These are phyloP conservation scores for Diarsia mendica DNA, from an alignment of 2,888 invertebrate genomes.

Conservation along the genomic window DNA sequence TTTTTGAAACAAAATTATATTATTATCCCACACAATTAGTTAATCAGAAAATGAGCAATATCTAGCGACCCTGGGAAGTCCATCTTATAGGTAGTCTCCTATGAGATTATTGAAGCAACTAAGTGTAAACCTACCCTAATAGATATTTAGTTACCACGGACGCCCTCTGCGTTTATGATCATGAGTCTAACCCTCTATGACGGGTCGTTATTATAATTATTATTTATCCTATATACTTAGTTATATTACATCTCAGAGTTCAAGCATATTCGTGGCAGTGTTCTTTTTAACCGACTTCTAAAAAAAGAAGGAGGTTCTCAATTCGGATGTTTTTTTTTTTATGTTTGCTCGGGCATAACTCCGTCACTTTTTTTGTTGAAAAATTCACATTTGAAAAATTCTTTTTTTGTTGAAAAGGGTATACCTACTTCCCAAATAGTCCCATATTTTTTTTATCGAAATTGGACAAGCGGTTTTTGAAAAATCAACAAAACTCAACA, in stretches of 20 bases:
- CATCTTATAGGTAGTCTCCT: background rate
- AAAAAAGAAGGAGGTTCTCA: too few species aligned
- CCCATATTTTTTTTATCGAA: too few species aligned
- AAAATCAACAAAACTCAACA: too few species aligned
- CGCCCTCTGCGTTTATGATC: conserved; percentile 36
- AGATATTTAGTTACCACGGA: conserved; percentile 6
- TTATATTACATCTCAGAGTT: background rate
- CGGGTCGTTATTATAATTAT: conserved; percentile 30
- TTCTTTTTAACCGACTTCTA: too few species aligned
- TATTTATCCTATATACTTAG: background rate
- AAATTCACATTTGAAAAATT: too few species aligned
- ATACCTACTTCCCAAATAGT: too few species aligned
- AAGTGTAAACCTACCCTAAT: conserved; percentile 15
- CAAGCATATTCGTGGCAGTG: background rate
- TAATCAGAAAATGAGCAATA: background rate
- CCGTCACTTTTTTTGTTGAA: too few species aligned
- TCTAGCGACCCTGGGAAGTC: background rate
- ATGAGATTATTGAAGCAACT: background rate
- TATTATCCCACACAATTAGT: background rate
- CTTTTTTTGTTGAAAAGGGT: too few species aligned
- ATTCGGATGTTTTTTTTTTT: too few species aligned
- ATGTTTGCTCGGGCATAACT: too few species aligned
- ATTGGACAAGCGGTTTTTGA: too few species aligned
- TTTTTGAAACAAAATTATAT: too few species aligned
- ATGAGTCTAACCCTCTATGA: conserved; percentile 33